A percentile compares a stretch with the other conserved stretches of the same genome.
phyloP scores from a whole-genome alignment of 2,113 vertebrate species.

The Orycteropus afer region DNA sequence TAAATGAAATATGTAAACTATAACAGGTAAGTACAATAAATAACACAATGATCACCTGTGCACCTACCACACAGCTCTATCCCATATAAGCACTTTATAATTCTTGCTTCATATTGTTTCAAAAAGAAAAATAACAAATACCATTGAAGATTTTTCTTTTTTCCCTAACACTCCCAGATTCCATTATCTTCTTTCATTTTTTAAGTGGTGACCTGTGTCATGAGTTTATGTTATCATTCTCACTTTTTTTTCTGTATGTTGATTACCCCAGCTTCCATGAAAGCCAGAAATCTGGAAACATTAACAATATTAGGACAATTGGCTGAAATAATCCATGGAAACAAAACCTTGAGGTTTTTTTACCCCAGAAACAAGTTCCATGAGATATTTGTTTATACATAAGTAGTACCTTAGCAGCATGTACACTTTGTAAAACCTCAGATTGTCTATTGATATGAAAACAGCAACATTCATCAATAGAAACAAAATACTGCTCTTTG shows the following conservation, averaged over 20 bases:
- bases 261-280: no score
- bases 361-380: no score
- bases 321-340: no score
- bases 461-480: no score
- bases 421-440: no score
- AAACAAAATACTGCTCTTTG: no score
- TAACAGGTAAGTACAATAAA: background rate
- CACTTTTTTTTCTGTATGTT: background rate
- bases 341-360: no score
- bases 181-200: background rate
- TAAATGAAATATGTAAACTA: background rate
- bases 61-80: background rate
- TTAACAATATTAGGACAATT: no score
- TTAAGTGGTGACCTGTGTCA: background rate
- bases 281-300: no score
- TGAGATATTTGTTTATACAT: no score
- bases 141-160: background rate
- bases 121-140: background rate
- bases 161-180: background rate
- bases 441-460: no score
- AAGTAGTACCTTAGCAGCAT: no score
- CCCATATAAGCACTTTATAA: background rate
- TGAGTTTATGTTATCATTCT: background rate
- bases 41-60: background rate
- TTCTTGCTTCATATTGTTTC: background rate